Percentiles rank a stretch among this genome's conserved stretches.
phyloP scores from a whole-genome alignment of 1,140 invertebrate species.

The Drosophila prosaltans region DNA sequence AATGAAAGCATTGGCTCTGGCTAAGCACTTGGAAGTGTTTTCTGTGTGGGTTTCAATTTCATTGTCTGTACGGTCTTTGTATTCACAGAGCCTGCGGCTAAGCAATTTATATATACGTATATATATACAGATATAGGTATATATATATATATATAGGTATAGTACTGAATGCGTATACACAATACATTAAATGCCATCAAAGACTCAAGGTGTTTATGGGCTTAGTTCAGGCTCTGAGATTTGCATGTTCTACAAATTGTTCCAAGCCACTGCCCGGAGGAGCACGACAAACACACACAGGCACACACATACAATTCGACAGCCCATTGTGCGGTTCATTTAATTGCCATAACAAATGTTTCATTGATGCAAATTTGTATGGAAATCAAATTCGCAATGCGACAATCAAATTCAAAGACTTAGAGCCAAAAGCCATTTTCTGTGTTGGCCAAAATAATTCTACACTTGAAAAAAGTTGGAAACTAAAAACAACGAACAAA shows the following conservation, averaged over 20 bases:
- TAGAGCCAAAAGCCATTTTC: constrained; percentile 25
- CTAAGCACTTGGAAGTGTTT: constrained; percentile 34
- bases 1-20: constrained; percentile 4
- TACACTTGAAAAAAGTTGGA: neutral
- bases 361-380: constrained; percentile 74
- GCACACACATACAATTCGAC: constrained; percentile 8
- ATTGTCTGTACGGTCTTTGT: constrained; percentile 47
- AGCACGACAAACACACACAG: neutral
- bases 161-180: constrained; percentile 1
- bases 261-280: neutral
- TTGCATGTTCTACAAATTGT: constrained; percentile 62
- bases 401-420: constrained; percentile 45
- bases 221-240: constrained; percentile 50
- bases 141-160: neutral
- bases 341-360: constrained; percentile 61
- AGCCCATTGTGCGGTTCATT: constrained; percentile 61
- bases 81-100: constrained; percentile 53
- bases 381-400: constrained; percentile 44
- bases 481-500: neutral
- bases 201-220: constrained; percentile 71
- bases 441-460: neutral
- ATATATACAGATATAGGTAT: neutral
- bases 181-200: constrained; percentile 49
- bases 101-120: constrained; percentile 49
- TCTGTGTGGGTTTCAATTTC: constrained; percentile 63